Evolutionary conservation across 2,888 invertebrate genomes (phyloP).

Genomic region (Patella pellucida): DNA sequence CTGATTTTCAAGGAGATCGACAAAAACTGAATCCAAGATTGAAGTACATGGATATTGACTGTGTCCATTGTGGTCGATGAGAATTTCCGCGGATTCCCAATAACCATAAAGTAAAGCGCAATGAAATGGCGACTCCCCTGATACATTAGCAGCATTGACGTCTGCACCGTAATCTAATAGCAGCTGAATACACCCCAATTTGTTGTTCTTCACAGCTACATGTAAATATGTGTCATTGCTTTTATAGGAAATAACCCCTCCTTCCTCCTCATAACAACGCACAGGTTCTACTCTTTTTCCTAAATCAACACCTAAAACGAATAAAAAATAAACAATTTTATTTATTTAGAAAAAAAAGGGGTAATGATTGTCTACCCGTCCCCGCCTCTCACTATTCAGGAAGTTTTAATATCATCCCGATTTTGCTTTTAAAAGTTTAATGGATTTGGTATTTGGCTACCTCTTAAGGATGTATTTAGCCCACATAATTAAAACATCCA

Average conservation of each 20-base stretch:
- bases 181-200: slow-evolving; percentile 1
- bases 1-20: background rate
- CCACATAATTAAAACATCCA: too few relatives aligned
- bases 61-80: background rate
- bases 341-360: too few relatives aligned
- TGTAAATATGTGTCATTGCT: slow-evolving; percentile 17
- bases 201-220: slow-evolving; percentile 6
- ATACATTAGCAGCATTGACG: slow-evolving; percentile 6
- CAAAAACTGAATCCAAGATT: background rate
- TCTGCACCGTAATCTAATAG: slow-evolving; percentile 17
- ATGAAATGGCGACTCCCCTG: slow-evolving; percentile 13
- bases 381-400: too few relatives aligned
- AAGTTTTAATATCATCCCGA: too few relatives aligned
- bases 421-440: too few relatives aligned
- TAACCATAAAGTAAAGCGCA: background rate
- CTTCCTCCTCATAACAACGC: slow-evolving; percentile 15
- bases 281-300: slow-evolving; percentile 6
- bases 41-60: background rate
- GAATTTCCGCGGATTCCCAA: background rate
- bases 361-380: too few relatives aligned
- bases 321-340: too few relatives aligned
- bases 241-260: slow-evolving; percentile 11
- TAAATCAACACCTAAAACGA: background rate
- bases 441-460: too few relatives aligned
- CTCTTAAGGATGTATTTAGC: too few relatives aligned